Conservation (phyloP, 2,888 invertebrate genomes). For the Hyposoter dolosus region DNA sequence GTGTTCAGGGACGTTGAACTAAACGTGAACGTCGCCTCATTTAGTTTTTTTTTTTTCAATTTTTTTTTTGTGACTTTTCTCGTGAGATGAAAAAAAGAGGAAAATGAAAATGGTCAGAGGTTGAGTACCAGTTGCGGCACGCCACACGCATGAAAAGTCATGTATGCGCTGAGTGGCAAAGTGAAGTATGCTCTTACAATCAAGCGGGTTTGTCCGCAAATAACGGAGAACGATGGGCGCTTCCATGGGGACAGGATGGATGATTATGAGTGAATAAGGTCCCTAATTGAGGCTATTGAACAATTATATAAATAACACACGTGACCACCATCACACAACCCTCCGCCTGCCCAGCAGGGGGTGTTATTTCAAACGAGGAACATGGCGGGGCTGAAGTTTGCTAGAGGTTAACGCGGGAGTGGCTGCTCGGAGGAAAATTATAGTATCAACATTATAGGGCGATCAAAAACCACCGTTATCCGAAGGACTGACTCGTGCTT, state of each 20-base stretch:
- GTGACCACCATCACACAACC: constrained; percentile 66
- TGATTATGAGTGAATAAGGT: constrained; percentile 84
- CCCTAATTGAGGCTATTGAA: constrained; percentile 84
- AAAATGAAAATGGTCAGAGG: neutral
- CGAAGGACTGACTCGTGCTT: neutral
- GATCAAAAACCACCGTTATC: constrained; percentile 44
- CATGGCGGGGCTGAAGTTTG: constrained; percentile 67
- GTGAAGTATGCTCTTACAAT: constrained; percentile 79
- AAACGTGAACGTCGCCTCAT: no score
- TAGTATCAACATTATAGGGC: constrained; percentile 81
- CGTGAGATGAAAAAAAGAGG: neutral
- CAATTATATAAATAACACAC: constrained; percentile 84
- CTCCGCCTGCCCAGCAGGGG: constrained; percentile 46
- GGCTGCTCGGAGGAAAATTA: constrained; percentile 78
- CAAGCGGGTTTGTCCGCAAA: constrained; percentile 84
- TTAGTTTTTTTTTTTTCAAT: neutral
- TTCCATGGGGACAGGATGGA: constrained; percentile 72
- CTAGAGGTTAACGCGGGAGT: constrained; percentile 70
- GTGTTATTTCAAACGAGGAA: constrained; percentile 80
- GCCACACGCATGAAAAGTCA: constrained; percentile 48
- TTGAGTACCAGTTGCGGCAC: constrained; percentile 17
- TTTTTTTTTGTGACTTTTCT: neutral
- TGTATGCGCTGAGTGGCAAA: constrained; percentile 37
- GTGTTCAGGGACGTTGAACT: no score
- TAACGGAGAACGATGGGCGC: constrained; percentile 74